These are phyloP conservation scores for Charanyca ferruginea DNA, from an alignment of 2,888 invertebrate species.

Conservation along the genomic window DNA sequence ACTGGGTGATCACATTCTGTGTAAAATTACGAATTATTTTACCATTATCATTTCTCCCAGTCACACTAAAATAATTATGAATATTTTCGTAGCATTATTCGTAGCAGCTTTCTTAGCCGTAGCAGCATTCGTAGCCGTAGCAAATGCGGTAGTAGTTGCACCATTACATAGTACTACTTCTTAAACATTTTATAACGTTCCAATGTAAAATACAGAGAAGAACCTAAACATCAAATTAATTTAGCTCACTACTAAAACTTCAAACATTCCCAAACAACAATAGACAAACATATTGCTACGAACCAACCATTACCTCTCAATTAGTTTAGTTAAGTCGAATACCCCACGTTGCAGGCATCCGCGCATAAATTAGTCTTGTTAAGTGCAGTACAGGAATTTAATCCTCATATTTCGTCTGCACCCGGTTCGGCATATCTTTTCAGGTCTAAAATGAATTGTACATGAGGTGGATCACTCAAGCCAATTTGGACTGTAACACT, in stretches of 20 bases:
- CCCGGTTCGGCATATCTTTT: slow-evolving; percentile 88
- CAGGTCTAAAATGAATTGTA: slow-evolving; percentile 83
- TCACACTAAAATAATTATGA: background rate
- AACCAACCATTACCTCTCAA: slow-evolving; percentile 87
- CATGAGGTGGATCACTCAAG: slow-evolving; percentile 67
- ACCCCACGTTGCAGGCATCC: slow-evolving; percentile 77
- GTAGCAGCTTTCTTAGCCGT: background rate
- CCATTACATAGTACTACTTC: background rate
- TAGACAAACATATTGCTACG: slow-evolving; percentile 75
- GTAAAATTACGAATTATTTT: background rate
- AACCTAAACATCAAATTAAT: no score
- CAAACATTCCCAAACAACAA: slow-evolving; percentile 49
- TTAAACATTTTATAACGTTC: background rate
- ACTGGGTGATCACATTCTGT: background rate
- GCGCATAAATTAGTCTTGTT: slow-evolving; percentile 90
- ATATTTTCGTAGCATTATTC: background rate
- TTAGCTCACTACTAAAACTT: slow-evolving; percentile 7
- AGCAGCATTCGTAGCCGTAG: background rate
- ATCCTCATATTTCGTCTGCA: slow-evolving; percentile 91
- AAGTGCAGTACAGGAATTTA: slow-evolving; percentile 90
- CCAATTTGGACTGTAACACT: slow-evolving; percentile 72
- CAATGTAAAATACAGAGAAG: background rate
- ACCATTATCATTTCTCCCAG: background rate
- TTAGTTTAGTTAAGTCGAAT: slow-evolving; percentile 86
- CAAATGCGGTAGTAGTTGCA: no score